Evolutionary conservation across 2,797 vertebrate genomes (phyloP), one percentile per base, ranked within the genome.

Genomic region (Ispidina picta): DNA sequence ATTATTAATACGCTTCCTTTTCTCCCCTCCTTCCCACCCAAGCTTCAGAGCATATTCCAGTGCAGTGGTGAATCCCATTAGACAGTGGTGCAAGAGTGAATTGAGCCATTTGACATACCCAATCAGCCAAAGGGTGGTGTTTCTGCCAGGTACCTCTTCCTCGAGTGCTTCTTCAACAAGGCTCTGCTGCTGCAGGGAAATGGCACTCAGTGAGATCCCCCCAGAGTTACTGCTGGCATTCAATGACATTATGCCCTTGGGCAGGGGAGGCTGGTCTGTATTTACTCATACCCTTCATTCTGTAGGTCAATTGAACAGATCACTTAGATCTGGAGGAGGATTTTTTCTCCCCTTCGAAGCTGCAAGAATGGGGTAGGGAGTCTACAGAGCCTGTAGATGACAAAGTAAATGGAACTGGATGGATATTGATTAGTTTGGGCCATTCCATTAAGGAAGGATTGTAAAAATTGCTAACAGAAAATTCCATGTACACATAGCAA

Each of bases 1-100:
- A 48, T 81, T 83, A 87, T 69, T 90, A 77, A 88, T 89, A 25
- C 0, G 2, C 58, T 90, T 87, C 76, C 48, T 80, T 79, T 51
- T 23, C 62, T 49, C 26, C 37, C 9, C 54, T 71, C 62, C 35
- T 59, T 66, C 37, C 39, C 39, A 68, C 25, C 60, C 59, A 73
- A 64, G 63, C 58, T 58, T 58, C 3, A 2, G n/a, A 41, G 52
- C 8, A 18, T 10, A 48, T 43, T 56, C 0, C 0, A 71, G 54
- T 19, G 15, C 14, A 25, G 17, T 14, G 26, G 3, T 41, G 79
- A 92, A 76, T 76, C 44, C 17, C 49, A 64, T 14, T 16, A 41
- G 77, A 21, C 0, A 2, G 46, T 2, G 4, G 59, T 35, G 44
- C 41, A 37, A 63, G 71, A 68, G 28, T 3, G 7, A 72, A 46